Percentiles rank a stretch among this genome's conserved stretches.
Conservation (phyloP, 2,113 vertebrate genomes). For the Leucosticte australis region DNA sequence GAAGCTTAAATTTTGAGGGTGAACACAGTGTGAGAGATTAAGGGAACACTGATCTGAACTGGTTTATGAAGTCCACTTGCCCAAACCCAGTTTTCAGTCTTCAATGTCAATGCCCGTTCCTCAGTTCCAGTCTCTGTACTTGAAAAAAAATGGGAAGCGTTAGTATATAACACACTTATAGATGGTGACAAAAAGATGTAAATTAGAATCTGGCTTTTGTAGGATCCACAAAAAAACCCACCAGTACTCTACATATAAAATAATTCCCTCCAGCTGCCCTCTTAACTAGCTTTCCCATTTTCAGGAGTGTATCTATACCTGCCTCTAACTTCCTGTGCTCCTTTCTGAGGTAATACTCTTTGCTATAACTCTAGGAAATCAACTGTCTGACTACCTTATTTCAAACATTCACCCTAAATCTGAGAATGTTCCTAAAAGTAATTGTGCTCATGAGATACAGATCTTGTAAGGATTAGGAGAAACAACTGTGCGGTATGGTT, state of each 20-base stretch:
- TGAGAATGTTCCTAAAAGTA: slow-evolving; percentile 41
- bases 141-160: not conserved
- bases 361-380: not conserved
- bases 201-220: not conserved
- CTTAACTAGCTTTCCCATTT: not conserved
- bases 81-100: not conserved
- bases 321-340: not conserved
- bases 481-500: slow-evolving; percentile 25
- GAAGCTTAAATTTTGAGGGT: not conserved
- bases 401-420: not conserved
- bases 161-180: not conserved
- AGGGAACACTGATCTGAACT: not conserved
- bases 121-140: not conserved
- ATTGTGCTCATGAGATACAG: not conserved
- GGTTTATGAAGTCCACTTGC: not conserved
- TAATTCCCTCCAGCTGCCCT: not conserved
- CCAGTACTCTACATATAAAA: not conserved
- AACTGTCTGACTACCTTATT: not conserved
- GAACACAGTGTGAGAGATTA: not conserved
- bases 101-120: not conserved
- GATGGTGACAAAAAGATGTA: slow-evolving; percentile 10
- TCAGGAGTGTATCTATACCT: not conserved
- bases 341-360: not conserved
- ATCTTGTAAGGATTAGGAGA: slow-evolving; percentile 8
- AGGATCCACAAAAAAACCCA: not conserved